These are phyloP conservation scores for Acronicta alni DNA, from an alignment of 2,888 invertebrate species.

Conservation along the genomic window DNA sequence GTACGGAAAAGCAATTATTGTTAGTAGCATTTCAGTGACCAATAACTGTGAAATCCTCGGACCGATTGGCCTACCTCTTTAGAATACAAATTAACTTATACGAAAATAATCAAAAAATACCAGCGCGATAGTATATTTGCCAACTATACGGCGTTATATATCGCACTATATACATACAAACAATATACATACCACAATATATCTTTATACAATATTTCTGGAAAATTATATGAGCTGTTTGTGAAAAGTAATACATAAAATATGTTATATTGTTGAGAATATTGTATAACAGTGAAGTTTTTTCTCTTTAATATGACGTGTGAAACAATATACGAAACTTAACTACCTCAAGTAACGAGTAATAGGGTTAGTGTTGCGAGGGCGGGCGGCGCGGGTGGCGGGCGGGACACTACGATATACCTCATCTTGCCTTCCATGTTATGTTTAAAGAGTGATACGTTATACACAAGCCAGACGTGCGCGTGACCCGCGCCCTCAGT, in stretches of 20 bases:
- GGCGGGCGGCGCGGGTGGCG: constrained; percentile 53
- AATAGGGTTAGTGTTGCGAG: constrained; percentile 74
- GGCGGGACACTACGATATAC: constrained; percentile 60
- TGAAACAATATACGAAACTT: constrained; percentile 81
- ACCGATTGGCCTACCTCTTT: constrained; percentile 76
- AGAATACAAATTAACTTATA: constrained; percentile 48
- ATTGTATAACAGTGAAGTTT: constrained; percentile 77
- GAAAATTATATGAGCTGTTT: constrained; percentile 68
- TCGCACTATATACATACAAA: constrained; percentile 36
- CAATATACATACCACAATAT: constrained; percentile 18
- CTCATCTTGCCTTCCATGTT: constrained; percentile 79
- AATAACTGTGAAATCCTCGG: constrained; percentile 59
- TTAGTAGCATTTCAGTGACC: constrained; percentile 53
- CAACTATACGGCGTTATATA: constrained; percentile 26
- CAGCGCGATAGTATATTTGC: constrained; percentile 47
- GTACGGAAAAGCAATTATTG: constrained; percentile 53
- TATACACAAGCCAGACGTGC: constrained; percentile 39
- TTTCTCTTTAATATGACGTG: constrained; percentile 82
- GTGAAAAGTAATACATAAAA: constrained; percentile 66
- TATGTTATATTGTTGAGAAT: constrained; percentile 81
- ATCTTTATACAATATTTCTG: constrained; percentile 51
- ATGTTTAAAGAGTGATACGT: constrained; percentile 61
- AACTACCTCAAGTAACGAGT: constrained; percentile 87
- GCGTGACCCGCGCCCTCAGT: constrained; percentile 32
- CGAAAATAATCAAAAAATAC: constrained; percentile 29